These are phyloP conservation scores for Silurus aristotelis DNA, from an alignment of 2,797 vertebrate species.

Conservation along the genomic window DNA sequence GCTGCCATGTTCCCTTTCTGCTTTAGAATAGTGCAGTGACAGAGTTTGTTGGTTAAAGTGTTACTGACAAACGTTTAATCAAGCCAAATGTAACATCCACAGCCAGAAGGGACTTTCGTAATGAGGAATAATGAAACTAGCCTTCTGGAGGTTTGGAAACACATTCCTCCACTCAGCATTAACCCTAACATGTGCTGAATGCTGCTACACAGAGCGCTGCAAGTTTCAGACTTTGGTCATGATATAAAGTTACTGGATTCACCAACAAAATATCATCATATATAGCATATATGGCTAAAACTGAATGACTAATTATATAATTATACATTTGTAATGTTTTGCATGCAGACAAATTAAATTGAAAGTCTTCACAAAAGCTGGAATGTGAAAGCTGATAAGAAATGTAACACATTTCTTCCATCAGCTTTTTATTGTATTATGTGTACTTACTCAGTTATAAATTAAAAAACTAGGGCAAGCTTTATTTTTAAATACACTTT, in stretches of 20 bases:
- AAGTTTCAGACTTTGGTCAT: slow-evolving; percentile 39
- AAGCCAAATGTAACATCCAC: slow-evolving; percentile 60
- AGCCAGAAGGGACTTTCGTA: slow-evolving; percentile 56
- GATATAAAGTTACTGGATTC: slow-evolving; percentile 31
- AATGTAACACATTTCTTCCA: slow-evolving; percentile 25
- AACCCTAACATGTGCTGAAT: slow-evolving; percentile 35
- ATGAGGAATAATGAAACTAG: slow-evolving; percentile 60
- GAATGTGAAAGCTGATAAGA: neutral
- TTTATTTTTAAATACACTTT: slow-evolving; percentile 26
- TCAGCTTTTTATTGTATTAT: slow-evolving; percentile 53
- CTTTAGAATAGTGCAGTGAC: slow-evolving; percentile 50
- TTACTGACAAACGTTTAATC: slow-evolving; percentile 61
- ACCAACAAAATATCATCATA: slow-evolving; percentile 5
- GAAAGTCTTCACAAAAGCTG: neutral
- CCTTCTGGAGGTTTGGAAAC: slow-evolving; percentile 54
- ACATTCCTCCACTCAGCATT: slow-evolving; percentile 41
- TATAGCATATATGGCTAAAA: neutral
- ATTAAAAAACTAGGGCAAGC: slow-evolving; percentile 27
- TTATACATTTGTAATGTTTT: neutral
- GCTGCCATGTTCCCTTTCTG: slow-evolving; percentile 55
- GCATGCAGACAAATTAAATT: neutral
- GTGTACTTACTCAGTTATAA: slow-evolving; percentile 26
- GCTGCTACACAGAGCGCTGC: slow-evolving; percentile 33
- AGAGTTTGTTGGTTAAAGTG: slow-evolving; percentile 57
- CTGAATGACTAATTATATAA: neutral